Base-by-base conservation (phyloP, 1,140 invertebrate genomes). In the Gonatopus flavifemur region DNA sequence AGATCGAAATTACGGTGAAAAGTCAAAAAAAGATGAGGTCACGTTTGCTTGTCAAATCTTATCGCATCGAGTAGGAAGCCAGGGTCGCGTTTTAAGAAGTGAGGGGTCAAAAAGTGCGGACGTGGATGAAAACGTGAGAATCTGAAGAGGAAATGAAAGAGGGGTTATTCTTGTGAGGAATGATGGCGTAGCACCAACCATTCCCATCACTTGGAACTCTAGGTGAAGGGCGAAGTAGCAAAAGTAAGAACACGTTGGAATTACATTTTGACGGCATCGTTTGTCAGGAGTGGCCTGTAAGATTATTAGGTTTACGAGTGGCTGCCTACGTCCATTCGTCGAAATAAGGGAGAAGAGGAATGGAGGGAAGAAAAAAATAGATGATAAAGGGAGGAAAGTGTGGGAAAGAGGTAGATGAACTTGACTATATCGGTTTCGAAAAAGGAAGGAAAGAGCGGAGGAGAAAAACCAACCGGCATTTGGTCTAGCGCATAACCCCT, bases 221-320 rank as follows among this genome's bases (percentile, higher is more conserved):
- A 51, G 49, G 32, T 57, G 57, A 52, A n/a, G 48, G 46, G 35
- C 21, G 53, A 43, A 36, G 32, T 16, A 53, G 54, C 41, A 45
- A 57, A 43, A 59, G 58, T 52, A 55, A 55, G 57, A 71, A 61
- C 60, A 56, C 66, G 60, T 54, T 59, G 69, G 66, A 71, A 71
- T 72, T 71, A 73, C 70, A 70, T 73, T 71, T 72, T 72, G 69
- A 70, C 69, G 70, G 68, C 54, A 67, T 70, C 70, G 65, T 73
- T 73, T 73, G 67, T 73, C 67, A 73, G 59, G 60, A 73, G 69
- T 67, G 64, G 67, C 63, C 64, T 52, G 25, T 12, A 57, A 67
- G 70, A 73, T 73, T 72, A 73, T 73, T 72, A 69, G 68, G 69
- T 73, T 73, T 68, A 69, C 64, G 69, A 72, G 65, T 72, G 69